These are phyloP conservation scores for Ptychochromis oligacanthus DNA, from an alignment of 2,113 vertebrate genomes.

Conservation along the genomic window DNA sequence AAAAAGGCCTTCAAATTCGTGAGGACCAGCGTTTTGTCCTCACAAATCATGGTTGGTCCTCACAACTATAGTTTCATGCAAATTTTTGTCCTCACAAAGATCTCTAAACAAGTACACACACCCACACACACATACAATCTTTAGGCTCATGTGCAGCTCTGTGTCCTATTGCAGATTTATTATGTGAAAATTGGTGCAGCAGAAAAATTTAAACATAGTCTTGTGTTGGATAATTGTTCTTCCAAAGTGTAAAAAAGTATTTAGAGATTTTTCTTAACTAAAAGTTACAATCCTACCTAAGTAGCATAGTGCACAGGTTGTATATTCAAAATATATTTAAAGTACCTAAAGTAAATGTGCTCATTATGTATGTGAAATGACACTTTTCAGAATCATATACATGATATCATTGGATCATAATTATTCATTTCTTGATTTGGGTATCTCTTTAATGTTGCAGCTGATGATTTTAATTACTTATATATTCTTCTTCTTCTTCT, in stretches of 20 bases:
- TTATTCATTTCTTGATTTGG: neutral
- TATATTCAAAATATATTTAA: neutral
- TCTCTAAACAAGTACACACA: too few species aligned
- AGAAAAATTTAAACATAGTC: neutral
- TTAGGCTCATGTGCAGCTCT: too few species aligned
- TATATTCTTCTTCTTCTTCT: too few species aligned
- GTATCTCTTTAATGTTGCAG: neutral
- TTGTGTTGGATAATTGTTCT: neutral
- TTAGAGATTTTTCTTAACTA: neutral
- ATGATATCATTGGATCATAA: neutral
- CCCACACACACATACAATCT: too few species aligned
- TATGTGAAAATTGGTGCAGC: neutral
- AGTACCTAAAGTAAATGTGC: neutral
- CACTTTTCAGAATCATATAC: neutral
- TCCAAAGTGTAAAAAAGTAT: neutral
- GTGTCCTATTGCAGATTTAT: too few species aligned
- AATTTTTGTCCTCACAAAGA: too few species aligned
- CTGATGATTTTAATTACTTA: neutral
- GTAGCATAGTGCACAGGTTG: neutral
- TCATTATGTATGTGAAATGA: too few species aligned
- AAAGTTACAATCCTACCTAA: neutral
- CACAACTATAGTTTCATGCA: too few species aligned
- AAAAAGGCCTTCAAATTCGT: too few species aligned
- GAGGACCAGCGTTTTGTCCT: too few species aligned
- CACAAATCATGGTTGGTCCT: too few species aligned